Evolutionary conservation across 2,888 invertebrate species (phyloP), one percentile per base, ranked within the genome.

Genomic region (Dasypolia templi): DNA sequence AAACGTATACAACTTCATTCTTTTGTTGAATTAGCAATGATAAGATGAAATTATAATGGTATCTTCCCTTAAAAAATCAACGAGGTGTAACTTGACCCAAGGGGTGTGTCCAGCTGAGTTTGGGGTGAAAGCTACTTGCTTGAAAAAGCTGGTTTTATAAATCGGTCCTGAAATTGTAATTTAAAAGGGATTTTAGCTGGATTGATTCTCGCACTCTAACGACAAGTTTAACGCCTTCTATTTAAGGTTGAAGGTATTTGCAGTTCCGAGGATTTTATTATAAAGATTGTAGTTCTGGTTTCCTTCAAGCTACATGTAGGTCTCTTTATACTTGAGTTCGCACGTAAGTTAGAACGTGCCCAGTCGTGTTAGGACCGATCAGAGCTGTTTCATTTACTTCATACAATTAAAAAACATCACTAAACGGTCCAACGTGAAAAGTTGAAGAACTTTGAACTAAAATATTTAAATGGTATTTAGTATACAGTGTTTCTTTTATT

Each of bases 41-140:
- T 85, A 86, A 85, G 79, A 82, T 80, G 72, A 80, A 86, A 82
- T 84, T 71, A 82, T 86, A 86, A 86, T 86, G 78, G 66, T 56
- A 78, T 85, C 83, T 58, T 72, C 79, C 71, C 77, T 76, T 80
- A 78, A 84, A 85, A 85, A 86, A 84, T 86, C 84, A 86, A 80
- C 86, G 75, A 67, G 69, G 76, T 78, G 85, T 70, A 86, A 82
- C 71, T 77, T 80, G 75, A 84, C 86, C 82, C 78, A 55, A 72
- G 75, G 86, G 80, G 71, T 63, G 72, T 42, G 77, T 64, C 86
- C 72, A 19, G 56, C 59, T 19, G 51, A 77, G 49, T 56, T 84
- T 75, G 61, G 65, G 68, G 65, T 63, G 53, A 68, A 76, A 58
- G 70, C 53, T 77, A 86, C 77, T 79, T 76, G 71, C 51, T 58